A percentile compares a stretch with the other conserved stretches of the same genome.
phyloP scores from a whole-genome alignment of 2,888 invertebrate species.

The Cerceris ruficornis region DNA sequence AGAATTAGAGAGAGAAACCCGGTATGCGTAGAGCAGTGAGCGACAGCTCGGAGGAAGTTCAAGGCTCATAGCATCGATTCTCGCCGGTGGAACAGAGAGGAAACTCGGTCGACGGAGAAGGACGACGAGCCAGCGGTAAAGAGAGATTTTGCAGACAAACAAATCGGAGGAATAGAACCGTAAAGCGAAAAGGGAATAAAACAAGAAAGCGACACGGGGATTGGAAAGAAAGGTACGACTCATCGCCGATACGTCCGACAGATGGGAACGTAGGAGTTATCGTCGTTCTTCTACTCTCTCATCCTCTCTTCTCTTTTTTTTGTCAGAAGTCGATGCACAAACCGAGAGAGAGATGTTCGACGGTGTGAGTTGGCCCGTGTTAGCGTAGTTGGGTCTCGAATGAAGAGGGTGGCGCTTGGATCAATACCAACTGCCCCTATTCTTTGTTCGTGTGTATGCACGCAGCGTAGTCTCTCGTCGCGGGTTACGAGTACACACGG shows the following conservation, averaged over 20 bases:
- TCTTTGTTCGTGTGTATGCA: constrained; percentile 72
- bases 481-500: constrained; percentile 4
- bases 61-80: constrained; percentile 72
- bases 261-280: constrained; percentile 2
- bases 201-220: neutral
- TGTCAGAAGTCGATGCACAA: constrained; percentile 44
- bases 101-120: constrained; percentile 13
- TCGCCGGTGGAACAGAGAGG: constrained; percentile 43
- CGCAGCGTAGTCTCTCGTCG: constrained; percentile 55
- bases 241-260: neutral
- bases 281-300: constrained; percentile 7
- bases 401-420: constrained; percentile 73
- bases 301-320: constrained; percentile 21
- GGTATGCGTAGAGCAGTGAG: constrained; percentile 46
- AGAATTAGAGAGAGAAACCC: constrained; percentile 38
- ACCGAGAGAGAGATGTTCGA: constrained; percentile 44
- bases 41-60: constrained; percentile 66
- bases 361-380: constrained; percentile 57
- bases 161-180: constrained; percentile 2
- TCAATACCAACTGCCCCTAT: constrained; percentile 80
- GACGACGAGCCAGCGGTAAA: constrained; percentile 16
- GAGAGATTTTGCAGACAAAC: constrained; percentile 19
- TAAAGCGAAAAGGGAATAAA: neutral
- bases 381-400: constrained; percentile 58
- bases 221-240: neutral